Conservation (phyloP, 2,797 vertebrate genomes). For the Oreortyx pictus region DNA sequence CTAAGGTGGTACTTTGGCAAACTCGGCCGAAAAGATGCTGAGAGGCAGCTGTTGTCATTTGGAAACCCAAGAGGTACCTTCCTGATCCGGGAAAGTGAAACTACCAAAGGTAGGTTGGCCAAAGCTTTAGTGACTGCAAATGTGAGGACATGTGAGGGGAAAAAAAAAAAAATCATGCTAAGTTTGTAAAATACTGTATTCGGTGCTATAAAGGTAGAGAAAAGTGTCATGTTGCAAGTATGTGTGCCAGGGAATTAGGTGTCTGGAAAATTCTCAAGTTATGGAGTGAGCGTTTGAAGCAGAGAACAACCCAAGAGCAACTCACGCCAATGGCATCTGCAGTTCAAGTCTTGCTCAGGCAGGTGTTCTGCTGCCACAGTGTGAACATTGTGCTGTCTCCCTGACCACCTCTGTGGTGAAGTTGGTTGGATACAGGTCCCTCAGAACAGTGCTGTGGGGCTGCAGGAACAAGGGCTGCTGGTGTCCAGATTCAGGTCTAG, state of each 20-base stretch:
- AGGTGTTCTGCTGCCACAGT: background rate
- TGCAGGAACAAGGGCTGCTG: background rate
- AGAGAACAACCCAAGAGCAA: background rate
- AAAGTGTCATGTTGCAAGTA: background rate
- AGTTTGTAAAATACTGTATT: background rate
- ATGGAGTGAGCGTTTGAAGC: background rate
- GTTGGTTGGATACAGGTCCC: background rate
- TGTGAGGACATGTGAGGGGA: background rate
- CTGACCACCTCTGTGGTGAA: background rate
- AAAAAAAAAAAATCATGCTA: background rate
- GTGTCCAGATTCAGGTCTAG: background rate
- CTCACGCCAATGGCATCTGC: background rate
- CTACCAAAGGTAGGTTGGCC: constrained; percentile 91
- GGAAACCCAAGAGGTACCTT: constrained; percentile 94
- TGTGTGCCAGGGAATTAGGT: background rate
- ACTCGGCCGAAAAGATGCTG: constrained; percentile 95
- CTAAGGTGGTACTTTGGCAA: constrained; percentile 98
- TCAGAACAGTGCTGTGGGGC: background rate
- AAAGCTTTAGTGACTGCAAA: background rate
- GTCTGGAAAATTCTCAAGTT: background rate
- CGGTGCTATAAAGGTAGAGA: background rate
- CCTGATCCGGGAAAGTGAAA: constrained; percentile 96
- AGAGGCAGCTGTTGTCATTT: constrained; percentile 93
- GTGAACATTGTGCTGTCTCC: background rate
- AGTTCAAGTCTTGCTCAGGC: background rate